Evolutionary conservation across 2,797 vertebrate species (phyloP).

Genomic region (Potorous gilbertii): DNA sequence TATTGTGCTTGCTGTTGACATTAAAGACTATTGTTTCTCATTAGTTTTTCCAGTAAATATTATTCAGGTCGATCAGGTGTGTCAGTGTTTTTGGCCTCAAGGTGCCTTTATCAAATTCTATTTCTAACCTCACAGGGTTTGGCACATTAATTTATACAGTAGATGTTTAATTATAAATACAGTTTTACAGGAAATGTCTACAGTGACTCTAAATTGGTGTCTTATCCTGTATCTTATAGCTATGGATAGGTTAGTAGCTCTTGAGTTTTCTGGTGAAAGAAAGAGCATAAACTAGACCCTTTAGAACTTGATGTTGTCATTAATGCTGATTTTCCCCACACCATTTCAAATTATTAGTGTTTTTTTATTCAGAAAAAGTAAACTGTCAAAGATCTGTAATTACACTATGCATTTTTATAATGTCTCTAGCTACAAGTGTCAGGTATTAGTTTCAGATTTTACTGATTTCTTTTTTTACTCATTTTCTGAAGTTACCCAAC

Average conservation of each 20-base stretch:
- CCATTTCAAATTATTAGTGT: slow-evolving; percentile 8
- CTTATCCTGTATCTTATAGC: not conserved
- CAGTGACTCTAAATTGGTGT: not conserved
- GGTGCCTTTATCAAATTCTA: not conserved
- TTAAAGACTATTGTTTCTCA: slow-evolving; percentile 37
- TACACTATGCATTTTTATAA: slow-evolving; percentile 33
- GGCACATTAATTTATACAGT: not conserved
- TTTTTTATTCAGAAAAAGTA: not conserved
- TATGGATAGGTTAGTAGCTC: not conserved
- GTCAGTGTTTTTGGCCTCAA: not conserved
- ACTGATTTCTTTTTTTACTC: not conserved
- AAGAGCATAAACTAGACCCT: not conserved
- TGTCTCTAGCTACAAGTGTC: not conserved
- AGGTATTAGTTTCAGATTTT: not conserved
- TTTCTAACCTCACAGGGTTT: not conserved
- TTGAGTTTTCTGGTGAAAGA: slow-evolving; percentile 38
- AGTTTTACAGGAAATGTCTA: slow-evolving; percentile 15
- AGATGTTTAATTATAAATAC: slow-evolving; percentile 14
- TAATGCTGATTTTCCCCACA: slow-evolving; percentile 22
- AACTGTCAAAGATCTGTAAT: slow-evolving; percentile 13
- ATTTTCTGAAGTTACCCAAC: not conserved
- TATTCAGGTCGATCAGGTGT: slow-evolving; percentile 38
- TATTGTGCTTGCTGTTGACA: slow-evolving; percentile 33
- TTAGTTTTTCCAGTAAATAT: slow-evolving; percentile 11
- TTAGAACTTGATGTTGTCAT: slow-evolving; percentile 19